phyloP scores from a whole-genome alignment of 2,888 invertebrate genomes.

The Pristionchus japonicus region DNA sequence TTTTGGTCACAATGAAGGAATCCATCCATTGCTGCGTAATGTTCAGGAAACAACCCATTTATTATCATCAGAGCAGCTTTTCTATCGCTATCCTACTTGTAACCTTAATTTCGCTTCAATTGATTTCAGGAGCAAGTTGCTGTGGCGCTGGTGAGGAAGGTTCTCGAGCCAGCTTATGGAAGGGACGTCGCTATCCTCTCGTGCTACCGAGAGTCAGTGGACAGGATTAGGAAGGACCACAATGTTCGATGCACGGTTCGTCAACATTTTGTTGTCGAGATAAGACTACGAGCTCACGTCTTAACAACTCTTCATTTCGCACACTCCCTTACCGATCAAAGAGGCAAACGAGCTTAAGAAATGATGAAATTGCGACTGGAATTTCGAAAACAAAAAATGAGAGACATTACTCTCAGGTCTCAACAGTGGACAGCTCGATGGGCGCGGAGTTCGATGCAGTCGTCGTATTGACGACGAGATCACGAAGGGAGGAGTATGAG shows the following conservation, averaged over 20 bases:
- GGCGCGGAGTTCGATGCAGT: not conserved
- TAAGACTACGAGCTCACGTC: not conserved
- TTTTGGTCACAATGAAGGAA: too few relatives aligned
- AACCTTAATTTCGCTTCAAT: too few relatives aligned
- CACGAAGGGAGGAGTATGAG: not conserved
- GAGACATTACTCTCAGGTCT: not conserved
- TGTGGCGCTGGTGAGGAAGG: not conserved
- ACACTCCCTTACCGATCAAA: too few relatives aligned
- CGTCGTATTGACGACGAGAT: not conserved
- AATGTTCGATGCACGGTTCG: not conserved
- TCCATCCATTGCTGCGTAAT: too few relatives aligned
- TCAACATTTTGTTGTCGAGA: not conserved
- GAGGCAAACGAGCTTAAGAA: too few relatives aligned
- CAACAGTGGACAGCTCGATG: not conserved
- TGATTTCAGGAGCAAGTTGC: not conserved
- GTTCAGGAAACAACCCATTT: too few relatives aligned
- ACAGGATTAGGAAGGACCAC: not conserved
- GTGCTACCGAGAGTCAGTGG: not conserved
- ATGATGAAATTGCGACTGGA: not conserved
- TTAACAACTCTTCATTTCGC: not conserved
- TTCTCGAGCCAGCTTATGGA: not conserved
- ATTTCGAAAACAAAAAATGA: too few relatives aligned
- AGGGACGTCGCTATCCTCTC: not conserved
- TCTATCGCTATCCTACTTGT: too few relatives aligned
- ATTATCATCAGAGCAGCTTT: too few relatives aligned